Percentiles rank a stretch among this genome's conserved stretches.
Conservation (phyloP, 2,113 vertebrate species). For the Diadophis punctatus region DNA sequence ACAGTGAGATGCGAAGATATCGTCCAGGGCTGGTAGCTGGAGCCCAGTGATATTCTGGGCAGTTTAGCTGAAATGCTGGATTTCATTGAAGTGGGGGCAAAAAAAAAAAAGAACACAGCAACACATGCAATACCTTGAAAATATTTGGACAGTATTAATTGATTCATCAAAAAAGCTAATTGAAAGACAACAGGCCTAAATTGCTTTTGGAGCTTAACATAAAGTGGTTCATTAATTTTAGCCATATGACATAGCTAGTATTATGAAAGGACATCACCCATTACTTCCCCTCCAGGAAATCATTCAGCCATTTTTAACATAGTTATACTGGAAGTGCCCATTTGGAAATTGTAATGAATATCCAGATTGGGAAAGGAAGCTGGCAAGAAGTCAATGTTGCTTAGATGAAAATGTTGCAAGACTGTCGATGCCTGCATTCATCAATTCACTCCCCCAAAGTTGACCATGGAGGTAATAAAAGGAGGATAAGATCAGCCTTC, state of each 20-base stretch:
- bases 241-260: background rate
- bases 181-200: background rate
- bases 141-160: background rate
- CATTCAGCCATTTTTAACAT: accelerated
- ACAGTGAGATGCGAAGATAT: too few species aligned
- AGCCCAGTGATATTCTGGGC: too few species aligned
- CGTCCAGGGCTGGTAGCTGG: too few species aligned
- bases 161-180: background rate
- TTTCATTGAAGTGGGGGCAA: background rate
- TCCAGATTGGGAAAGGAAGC: background rate
- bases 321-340: background rate
- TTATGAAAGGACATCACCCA: background rate
- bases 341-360: background rate
- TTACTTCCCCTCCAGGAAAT: background rate
- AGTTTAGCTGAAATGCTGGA: background rate
- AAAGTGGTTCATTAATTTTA: conserved; percentile 1
- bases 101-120: background rate
- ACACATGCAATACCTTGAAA: background rate
- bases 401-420: background rate
- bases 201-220: background rate
- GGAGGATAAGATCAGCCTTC: background rate
- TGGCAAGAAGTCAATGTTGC: background rate
- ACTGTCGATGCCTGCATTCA: background rate
- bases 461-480: background rate
- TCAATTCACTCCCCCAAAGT: background rate